These are phyloP conservation scores for Epinotia brunnichana DNA, from an alignment of 2,888 invertebrate species.

Conservation along the genomic window DNA sequence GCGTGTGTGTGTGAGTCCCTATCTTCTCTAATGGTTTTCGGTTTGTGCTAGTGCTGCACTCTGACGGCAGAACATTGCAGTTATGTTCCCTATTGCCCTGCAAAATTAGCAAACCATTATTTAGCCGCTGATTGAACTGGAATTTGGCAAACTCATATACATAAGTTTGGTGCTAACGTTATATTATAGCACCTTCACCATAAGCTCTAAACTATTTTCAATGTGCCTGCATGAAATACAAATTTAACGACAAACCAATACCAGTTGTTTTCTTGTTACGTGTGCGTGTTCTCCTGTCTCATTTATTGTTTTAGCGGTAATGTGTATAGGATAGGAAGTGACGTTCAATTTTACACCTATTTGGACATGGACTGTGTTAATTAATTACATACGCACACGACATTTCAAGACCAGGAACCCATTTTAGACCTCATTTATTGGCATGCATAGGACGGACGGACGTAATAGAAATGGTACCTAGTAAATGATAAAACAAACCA, in stretches of 20 bases:
- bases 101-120: too few species aligned
- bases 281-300: not conserved
- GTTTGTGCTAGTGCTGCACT: too few species aligned
- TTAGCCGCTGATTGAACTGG: too few species aligned
- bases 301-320: conserved; percentile 29
- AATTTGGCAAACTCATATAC: too few species aligned
- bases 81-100: too few species aligned
- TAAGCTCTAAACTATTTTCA: too few species aligned
- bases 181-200: too few species aligned
- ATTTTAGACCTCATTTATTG: not conserved
- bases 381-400: conserved; percentile 25
- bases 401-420: not conserved
- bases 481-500: conserved; percentile 48
- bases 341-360: conserved; percentile 65
- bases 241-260: not conserved
- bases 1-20: too few species aligned
- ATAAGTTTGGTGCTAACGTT: too few species aligned
- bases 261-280: not conserved
- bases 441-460: not conserved
- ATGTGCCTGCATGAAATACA: not conserved
- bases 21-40: too few species aligned
- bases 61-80: too few species aligned
- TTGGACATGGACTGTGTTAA: conserved; percentile 36
- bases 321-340: conserved; percentile 62
- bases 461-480: not conserved